Evolutionary conservation across 2,888 invertebrate genomes (phyloP), one percentile per base, ranked within the genome.

Genomic region (Megastigmus dorsalis): DNA sequence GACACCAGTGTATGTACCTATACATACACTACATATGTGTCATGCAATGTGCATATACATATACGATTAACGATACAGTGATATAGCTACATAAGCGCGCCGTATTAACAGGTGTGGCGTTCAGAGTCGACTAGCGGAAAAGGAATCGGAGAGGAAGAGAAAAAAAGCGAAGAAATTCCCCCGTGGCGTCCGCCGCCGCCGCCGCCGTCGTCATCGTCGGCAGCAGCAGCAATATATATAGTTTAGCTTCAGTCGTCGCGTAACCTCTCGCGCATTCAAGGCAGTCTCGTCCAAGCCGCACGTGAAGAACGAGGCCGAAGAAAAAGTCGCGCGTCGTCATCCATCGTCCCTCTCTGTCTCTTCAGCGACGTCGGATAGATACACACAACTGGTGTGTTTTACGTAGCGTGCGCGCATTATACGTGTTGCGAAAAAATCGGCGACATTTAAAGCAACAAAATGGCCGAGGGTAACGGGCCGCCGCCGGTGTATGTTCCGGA

Each of bases 401-500:
- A n/a, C n/a, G n/a, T n/a, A n/a, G n/a, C n/a, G n/a, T n/a, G n/a
- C n/a, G n/a, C n/a, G n/a, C n/a, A n/a, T n/a, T n/a, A n/a, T n/a
- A n/a, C n/a, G n/a, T n/a, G n/a, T n/a, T n/a, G n/a, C n/a, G n/a
- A n/a, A n/a, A n/a, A n/a, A n/a, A n/a, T n/a, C n/a, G n/a, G n/a
- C n/a, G n/a, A n/a, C n/a, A n/a, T n/a, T n/a, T n/a, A n/a, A n/a
- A 63, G 60, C 23, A 41, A 43, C 43, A 86, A 87, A 78, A 87
- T 87, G 85, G 85, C 85, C 76, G 86, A 86, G 78, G 82, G 78
- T 74, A 82, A 79, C 75, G 81, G 80, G 72, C 79, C 81, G 80
- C 82, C 84, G 82, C 30, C 57, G 50, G 23, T 38, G 18, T 18
- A 20, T 7, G 3, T 1, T 10, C 15, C 48, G 26, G 28, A 50